Percentiles rank a stretch among this genome's conserved stretches.
Conservation (phyloP, 2,797 vertebrate genomes). For the Strix occidentalis region DNA sequence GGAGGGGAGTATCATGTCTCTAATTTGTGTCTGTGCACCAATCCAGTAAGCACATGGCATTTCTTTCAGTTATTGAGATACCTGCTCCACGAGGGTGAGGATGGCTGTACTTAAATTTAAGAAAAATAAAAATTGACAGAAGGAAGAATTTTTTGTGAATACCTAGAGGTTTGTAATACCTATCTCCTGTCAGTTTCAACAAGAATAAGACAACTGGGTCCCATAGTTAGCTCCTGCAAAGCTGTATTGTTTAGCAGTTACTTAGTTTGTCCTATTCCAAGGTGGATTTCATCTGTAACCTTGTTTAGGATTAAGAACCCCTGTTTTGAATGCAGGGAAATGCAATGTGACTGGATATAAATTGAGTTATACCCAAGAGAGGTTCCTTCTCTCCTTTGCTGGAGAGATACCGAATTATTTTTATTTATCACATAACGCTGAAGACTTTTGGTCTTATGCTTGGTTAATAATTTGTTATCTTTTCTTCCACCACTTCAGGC, state of each 20-base stretch:
- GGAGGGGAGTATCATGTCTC: background rate
- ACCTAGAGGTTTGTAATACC: background rate
- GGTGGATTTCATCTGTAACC: background rate
- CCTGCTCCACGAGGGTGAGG: background rate
- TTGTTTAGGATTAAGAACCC: background rate
- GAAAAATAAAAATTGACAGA: background rate
- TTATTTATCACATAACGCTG: background rate
- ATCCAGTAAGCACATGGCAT: background rate
- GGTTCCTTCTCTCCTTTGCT: background rate
- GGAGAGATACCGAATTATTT: background rate
- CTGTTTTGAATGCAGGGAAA: background rate
- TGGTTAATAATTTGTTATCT: constrained; percentile 1
- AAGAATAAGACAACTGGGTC: background rate
- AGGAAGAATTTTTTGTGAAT: background rate
- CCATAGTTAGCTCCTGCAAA: background rate
- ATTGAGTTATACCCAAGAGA: background rate
- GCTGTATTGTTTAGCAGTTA: background rate
- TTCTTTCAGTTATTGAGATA: background rate
- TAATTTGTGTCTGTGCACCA: background rate
- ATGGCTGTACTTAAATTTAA: background rate
- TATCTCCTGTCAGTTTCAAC: background rate
- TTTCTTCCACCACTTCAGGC: constrained; percentile 69
- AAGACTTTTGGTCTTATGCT: background rate
- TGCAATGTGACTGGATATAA: background rate
- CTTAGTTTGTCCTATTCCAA: background rate